Evolutionary conservation across 2,888 invertebrate genomes (phyloP).

Genomic region (Margaritifera margaritifera): DNA sequence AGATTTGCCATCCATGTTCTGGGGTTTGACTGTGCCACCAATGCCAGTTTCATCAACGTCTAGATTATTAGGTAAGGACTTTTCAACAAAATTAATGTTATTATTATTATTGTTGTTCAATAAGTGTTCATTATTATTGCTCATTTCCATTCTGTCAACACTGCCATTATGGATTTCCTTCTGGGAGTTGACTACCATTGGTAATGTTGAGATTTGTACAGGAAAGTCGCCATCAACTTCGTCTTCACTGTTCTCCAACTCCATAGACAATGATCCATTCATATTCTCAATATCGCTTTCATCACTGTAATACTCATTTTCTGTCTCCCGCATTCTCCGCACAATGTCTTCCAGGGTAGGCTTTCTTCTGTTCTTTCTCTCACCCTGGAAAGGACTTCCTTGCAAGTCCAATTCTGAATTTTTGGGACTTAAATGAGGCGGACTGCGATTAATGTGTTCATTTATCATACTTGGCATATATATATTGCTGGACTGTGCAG

Average conservation of each 20-base stretch:
- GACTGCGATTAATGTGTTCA: slow-evolving; percentile 9
- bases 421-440: slow-evolving; percentile 35
- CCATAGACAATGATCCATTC: slow-evolving; percentile 22
- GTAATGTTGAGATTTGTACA: slow-evolving; percentile 24
- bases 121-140: slow-evolving; percentile 5
- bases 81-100: slow-evolving; percentile 36
- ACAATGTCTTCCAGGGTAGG: slow-evolving; percentile 66
- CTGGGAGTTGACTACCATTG: slow-evolving; percentile 1
- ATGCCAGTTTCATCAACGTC: slow-evolving; percentile 1
- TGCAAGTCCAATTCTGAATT: slow-evolving; percentile 40
- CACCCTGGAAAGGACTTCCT: slow-evolving; percentile 36
- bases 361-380: slow-evolving; percentile 53
- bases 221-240: slow-evolving; percentile 51
- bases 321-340: slow-evolving; percentile 54
- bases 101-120: slow-evolving; percentile 15
- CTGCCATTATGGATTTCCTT: slow-evolving; percentile 1
- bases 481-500: no score
- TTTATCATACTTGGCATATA: no score
- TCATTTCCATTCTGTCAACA: slow-evolving; percentile 6
- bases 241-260: slow-evolving; percentile 33
- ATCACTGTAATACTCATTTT: slow-evolving; percentile 53
- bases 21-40: slow-evolving; percentile 11
- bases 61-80: slow-evolving; percentile 3
- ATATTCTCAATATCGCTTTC: slow-evolving; percentile 49
- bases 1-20: slow-evolving; percentile 31